Conservation (phyloP, 2,888 invertebrate species). For the Metacarcinus magister region DNA sequence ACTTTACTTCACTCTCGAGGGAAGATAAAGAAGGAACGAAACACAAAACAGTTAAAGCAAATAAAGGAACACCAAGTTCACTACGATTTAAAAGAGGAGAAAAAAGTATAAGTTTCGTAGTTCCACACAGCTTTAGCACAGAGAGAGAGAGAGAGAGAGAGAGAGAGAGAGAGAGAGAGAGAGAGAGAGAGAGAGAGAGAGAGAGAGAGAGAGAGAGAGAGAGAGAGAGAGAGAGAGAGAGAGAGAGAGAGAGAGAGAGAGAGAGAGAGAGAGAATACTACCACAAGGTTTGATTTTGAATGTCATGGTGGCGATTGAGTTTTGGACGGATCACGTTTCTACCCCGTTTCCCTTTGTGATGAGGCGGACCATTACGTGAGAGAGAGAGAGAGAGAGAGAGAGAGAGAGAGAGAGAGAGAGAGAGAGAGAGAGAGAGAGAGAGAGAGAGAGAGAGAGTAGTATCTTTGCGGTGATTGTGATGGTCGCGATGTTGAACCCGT, state of each 20-base stretch:
- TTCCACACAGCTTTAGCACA: no score
- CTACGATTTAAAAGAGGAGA: neutral
- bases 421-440: conserved; percentile 26
- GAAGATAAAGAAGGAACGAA: neutral
- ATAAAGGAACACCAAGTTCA: neutral
- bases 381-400: neutral
- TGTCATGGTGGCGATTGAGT: conserved; percentile 26
- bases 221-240: conserved; percentile 26
- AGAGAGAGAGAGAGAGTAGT: neutral
- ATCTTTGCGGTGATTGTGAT: neutral
- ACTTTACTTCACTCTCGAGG: neutral
- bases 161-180: neutral
- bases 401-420: neutral
- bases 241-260: conserved; percentile 26
- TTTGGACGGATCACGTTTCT: conserved; percentile 26
- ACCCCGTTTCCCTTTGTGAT: conserved; percentile 5
- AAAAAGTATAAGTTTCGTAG: neutral
- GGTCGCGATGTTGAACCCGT: neutral
- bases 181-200: neutral
- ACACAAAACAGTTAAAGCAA: neutral
- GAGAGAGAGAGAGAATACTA: neutral
- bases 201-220: conserved; percentile 8
- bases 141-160: no score
- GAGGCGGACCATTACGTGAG: neutral
- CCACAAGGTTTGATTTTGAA: conserved; percentile 26